Conservation (phyloP, 2,113 vertebrate genomes). For the Hippocampus zosterae region DNA sequence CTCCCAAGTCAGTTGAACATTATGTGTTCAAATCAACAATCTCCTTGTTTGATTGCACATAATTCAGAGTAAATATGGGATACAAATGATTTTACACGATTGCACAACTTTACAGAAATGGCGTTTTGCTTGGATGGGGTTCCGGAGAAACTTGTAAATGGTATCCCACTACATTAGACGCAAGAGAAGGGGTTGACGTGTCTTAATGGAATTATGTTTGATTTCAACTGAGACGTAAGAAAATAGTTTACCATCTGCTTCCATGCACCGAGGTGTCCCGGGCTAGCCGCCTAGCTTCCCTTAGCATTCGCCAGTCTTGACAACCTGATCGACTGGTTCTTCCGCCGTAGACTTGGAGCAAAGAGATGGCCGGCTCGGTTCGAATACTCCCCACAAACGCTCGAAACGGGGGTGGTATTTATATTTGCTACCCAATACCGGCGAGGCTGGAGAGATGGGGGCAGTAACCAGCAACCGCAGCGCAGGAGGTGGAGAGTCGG, state of each 20-base stretch:
- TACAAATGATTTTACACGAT: neutral
- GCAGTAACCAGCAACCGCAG: neutral
- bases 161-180: neutral
- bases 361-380: neutral
- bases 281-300: conserved; percentile 54
- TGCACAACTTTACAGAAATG: conserved; percentile 1
- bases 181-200: neutral
- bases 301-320: conserved; percentile 49
- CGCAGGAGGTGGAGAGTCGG: neutral
- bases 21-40: neutral
- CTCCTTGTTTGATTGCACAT: neutral
- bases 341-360: conserved; percentile 14
- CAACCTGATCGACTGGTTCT: conserved; percentile 59
- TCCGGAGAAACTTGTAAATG: neutral
- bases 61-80: neutral
- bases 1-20: neutral
- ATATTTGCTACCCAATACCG: neutral
- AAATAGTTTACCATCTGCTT: conserved; percentile 23
- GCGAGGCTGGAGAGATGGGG: no score
- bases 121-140: neutral
- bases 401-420: neutral
- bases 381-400: neutral
- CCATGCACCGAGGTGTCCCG: conserved; percentile 26
- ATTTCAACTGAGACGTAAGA: neutral
- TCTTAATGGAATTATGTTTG: neutral